A percentile compares a stretch with the other conserved stretches of the same genome.
phyloP scores from a whole-genome alignment of 2,888 invertebrate genomes.

The Carcina quercana region DNA sequence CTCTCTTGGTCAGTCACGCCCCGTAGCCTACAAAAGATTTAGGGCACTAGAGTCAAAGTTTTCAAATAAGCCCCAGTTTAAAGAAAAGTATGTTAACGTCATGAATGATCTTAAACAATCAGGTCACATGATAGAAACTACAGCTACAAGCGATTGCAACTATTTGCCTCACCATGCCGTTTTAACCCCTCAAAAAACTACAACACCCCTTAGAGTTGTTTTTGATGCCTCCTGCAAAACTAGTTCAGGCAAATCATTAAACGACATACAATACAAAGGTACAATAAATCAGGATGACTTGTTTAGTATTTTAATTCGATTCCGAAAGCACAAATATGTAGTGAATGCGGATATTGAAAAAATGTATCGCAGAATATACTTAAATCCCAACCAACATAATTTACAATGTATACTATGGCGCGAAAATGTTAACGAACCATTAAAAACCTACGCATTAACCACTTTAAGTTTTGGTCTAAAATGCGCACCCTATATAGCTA shows the following conservation, averaged over 20 bases:
- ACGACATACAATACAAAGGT: slow-evolving; percentile 10
- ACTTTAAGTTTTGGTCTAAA: slow-evolving; percentile 14
- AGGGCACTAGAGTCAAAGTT: slow-evolving; percentile 4
- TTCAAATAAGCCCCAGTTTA: slow-evolving; percentile 4
- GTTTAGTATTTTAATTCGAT: slow-evolving; percentile 8
- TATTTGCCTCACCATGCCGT: slow-evolving; percentile 8
- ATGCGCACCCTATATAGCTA: slow-evolving; percentile 11
- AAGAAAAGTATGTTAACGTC: slow-evolving; percentile 4
- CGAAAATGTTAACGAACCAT: slow-evolving; percentile 4
- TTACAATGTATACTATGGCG: slow-evolving; percentile 10
- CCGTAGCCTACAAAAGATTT: slow-evolving; percentile 3
- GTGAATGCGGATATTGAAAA: slow-evolving; percentile 9
- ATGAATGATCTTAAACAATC: slow-evolving; percentile 4
- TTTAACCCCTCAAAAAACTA: neutral
- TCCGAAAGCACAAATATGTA: slow-evolving; percentile 6
- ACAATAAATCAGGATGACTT: slow-evolving; percentile 8
- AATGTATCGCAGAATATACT: slow-evolving; percentile 8
- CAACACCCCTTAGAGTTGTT: slow-evolving; percentile 9
- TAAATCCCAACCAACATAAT: slow-evolving; percentile 3
- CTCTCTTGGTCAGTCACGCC: slow-evolving; percentile 1
- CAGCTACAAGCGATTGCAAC: slow-evolving; percentile 1
- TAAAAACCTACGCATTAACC: slow-evolving; percentile 8
- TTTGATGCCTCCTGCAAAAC: slow-evolving; percentile 5
- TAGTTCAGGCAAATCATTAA: slow-evolving; percentile 5
- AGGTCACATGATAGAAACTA: slow-evolving; percentile 6